phyloP scores from a whole-genome alignment of 2,113 vertebrate genomes.

The Acrocephalus kingi region DNA sequence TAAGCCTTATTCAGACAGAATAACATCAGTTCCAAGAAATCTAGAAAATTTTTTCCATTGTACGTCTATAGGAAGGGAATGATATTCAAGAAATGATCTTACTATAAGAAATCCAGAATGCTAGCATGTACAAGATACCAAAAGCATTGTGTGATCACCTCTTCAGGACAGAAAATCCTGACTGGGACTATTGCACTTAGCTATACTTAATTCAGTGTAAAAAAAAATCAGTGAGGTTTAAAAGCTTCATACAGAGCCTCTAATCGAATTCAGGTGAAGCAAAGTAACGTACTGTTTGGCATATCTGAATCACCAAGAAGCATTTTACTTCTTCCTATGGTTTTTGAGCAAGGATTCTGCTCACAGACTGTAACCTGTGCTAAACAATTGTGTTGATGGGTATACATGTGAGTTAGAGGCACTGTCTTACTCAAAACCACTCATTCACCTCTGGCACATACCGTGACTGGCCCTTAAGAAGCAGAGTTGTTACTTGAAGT shows the following conservation, averaged over 20 bases:
- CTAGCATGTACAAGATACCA: background rate
- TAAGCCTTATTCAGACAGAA: background rate
- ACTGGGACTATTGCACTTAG: background rate
- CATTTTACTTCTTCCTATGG: background rate
- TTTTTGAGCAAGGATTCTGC: background rate
- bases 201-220: background rate
- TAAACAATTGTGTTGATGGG: background rate
- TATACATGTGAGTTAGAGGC: background rate
- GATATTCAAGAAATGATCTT: background rate
- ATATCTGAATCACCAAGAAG: background rate
- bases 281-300: conserved; percentile 18
- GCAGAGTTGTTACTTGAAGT: background rate
- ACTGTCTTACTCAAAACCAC: background rate
- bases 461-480: background rate
- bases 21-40: background rate
- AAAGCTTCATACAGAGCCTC: conserved; percentile 19
- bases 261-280: conserved; percentile 50
- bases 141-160: background rate
- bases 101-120: background rate
- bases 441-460: background rate
- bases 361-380: background rate
- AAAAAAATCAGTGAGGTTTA: background rate
- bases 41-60: background rate
- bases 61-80: background rate
- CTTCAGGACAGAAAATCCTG: background rate